Evolutionary conservation across 2,888 invertebrate species (phyloP), one percentile per base, ranked within the genome.

Genomic region (Drosophila macrospina): DNA sequence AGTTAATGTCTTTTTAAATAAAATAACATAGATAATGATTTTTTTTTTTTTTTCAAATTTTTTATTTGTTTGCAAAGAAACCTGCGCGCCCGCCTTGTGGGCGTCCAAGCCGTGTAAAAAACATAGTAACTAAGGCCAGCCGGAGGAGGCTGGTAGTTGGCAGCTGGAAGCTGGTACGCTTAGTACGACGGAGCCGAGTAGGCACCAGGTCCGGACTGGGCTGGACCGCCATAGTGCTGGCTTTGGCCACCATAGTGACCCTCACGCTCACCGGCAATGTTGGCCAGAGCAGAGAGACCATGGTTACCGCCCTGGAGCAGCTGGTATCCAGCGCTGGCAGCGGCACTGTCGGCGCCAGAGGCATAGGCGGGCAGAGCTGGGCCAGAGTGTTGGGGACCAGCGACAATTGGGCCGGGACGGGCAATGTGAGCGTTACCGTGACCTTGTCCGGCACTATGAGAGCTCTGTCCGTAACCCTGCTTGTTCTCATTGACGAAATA

Each of bases 401-500:
- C 67, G 36, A 69, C 82, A 48, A 62, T 73, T 37, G 68, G 80
- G 41, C 85, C 77, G 34, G 72, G 61, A 4, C 62, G 54, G 34
- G 37, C 34, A 34, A 26, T 42, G 62, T 44, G 70, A 15, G 1
- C 7, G 16, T 41, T 16, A 5, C 57, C 64, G 30, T 69, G 32
- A 24, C 61, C 55, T 16, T 72, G 69, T 16, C 59, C 24, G 44
- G 70, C 44, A 30, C 65, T 44, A 8, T 69, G 42, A 36, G 28
- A 28, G 15, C 60, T 57, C 41, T 80, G 78, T 4, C 78, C 78
- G 56, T 88, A 86, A 20, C 86, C 81, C 59, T 90, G 90, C 54
- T 89, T 83, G 66, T 91, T 91, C 71, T 91, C 91, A 59, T 91
- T 91, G 41, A 91, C 91, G 47, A 89, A 91, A 67, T 91, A 91